These are phyloP conservation scores for Rhadina sibilatrix DNA, from an alignment of 2,113 vertebrate genomes.

Conservation along the genomic window DNA sequence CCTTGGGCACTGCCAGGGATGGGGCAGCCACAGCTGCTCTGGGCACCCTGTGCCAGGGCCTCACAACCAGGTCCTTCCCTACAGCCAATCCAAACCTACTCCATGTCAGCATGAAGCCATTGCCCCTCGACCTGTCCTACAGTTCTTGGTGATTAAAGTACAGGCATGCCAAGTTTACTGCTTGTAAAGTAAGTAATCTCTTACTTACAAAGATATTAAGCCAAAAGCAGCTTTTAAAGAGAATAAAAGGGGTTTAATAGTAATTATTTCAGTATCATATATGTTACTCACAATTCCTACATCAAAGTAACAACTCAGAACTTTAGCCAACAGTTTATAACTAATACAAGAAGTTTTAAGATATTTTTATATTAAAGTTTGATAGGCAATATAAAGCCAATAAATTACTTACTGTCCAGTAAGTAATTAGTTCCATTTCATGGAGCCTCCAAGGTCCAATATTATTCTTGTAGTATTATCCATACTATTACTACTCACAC, in stretches of 20 bases:
- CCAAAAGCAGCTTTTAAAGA: neutral
- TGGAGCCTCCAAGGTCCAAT: neutral
- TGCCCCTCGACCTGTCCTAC: neutral
- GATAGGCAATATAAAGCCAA: neutral
- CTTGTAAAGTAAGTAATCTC: neutral
- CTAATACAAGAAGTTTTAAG: neutral
- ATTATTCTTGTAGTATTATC: neutral
- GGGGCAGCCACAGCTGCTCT: neutral
- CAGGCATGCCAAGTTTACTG: neutral
- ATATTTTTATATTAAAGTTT: neutral
- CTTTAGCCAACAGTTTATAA: neutral
- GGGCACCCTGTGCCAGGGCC: neutral
- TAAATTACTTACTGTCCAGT: neutral
- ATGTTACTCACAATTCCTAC: neutral
- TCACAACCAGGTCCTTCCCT: neutral
- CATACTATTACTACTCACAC: neutral
- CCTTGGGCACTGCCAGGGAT: neutral
- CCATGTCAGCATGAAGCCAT: neutral
- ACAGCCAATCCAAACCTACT: fast-evolving
- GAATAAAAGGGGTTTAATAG: neutral
- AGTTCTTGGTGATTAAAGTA: neutral
- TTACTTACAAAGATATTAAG: neutral
- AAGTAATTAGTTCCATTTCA: neutral
- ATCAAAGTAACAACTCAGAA: neutral
- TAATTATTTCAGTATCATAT: neutral